Percentiles rank a stretch among this genome's conserved stretches.
Evolutionary conservation across 2,113 vertebrate genomes (phyloP).

Genomic region (Recurvirostra avosetta): DNA sequence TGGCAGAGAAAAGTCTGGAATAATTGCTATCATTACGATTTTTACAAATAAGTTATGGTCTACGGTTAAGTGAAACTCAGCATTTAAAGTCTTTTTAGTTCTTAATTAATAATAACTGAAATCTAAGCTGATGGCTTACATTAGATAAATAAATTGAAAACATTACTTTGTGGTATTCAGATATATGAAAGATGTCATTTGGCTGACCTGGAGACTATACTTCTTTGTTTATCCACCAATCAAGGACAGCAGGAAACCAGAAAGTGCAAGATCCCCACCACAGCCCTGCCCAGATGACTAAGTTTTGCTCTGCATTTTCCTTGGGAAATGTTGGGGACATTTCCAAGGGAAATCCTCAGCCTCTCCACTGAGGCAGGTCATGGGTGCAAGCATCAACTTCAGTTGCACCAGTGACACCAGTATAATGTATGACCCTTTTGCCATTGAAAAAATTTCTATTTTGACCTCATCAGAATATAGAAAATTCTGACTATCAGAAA

Average conservation of each 20-base stretch:
- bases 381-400: neutral
- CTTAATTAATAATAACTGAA: neutral
- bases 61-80: neutral
- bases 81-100: neutral
- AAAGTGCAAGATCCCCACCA: neutral
- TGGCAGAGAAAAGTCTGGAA: neutral
- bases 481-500: neutral
- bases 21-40: neutral
- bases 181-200: neutral
- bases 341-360: neutral
- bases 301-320: neutral
- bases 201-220: neutral
- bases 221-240: neutral
- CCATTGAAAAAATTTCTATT: neutral
- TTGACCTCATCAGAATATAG: neutral
- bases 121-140: neutral
- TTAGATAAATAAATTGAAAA: neutral
- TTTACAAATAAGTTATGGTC: neutral
- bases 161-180: accelerated
- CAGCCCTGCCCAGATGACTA: neutral
- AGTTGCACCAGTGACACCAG: neutral
- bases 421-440: neutral
- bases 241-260: neutral
- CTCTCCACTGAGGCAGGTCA: neutral
- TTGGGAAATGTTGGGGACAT: neutral